Evolutionary conservation across 30 jellyfish, hydroid and myxozoan species (phyloP).

Genomic region (Phacellophora camtschatica): DNA sequence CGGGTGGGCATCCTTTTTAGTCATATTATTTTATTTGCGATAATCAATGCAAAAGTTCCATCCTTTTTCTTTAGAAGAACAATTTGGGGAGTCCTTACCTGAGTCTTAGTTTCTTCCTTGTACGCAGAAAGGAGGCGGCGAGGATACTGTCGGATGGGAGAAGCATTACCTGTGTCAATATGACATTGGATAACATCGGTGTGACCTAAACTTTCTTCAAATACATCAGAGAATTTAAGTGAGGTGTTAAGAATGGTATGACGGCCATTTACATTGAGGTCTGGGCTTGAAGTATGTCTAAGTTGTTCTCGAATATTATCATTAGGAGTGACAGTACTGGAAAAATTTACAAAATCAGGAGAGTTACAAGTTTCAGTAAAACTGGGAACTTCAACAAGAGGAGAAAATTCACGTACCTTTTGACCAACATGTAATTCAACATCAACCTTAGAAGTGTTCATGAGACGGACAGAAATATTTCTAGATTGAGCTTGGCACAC

Average conservation of each 20-base stretch:
- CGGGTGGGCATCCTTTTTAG: slow-evolving; percentile 57
- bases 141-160: slow-evolving; percentile 17
- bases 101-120: slow-evolving; percentile 6
- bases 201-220: slow-evolving; percentile 33
- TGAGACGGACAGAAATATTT: background rate
- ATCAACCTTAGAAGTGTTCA: background rate
- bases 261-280: background rate
- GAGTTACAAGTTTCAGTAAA: background rate
- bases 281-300: background rate
- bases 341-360: background rate
- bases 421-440: slow-evolving; percentile 9
- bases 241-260: background rate
- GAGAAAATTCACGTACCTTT: slow-evolving; percentile 10
- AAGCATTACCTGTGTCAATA: slow-evolving; percentile 22
- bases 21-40: background rate
- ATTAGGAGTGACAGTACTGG: background rate
- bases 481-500: background rate
- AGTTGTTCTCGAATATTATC: background rate
- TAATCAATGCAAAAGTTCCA: too few species aligned
- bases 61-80: too few species aligned
- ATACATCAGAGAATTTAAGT: slow-evolving; percentile 23
- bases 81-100: background rate
- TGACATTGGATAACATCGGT: background rate
- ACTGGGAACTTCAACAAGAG: slow-evolving; percentile 19
- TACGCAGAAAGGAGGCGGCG: slow-evolving; percentile 14